Conservation (phyloP, 2,797 vertebrate species). For the Mormyrops boulengeri region DNA sequence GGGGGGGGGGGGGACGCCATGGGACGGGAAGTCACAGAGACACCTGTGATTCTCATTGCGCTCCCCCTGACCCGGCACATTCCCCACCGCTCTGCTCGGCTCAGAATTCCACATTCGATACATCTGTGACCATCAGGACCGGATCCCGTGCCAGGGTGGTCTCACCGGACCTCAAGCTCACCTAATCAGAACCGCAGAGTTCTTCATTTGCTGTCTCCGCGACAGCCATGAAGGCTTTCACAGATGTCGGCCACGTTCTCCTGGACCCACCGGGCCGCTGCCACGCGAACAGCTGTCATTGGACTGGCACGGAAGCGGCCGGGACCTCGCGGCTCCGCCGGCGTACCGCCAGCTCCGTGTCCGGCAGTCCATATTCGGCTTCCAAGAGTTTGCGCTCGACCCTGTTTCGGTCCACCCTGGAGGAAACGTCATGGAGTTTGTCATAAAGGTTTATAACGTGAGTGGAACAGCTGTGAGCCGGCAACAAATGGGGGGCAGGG, state of each 20-base stretch:
- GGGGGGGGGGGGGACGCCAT: not conserved
- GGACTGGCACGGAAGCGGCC: not conserved
- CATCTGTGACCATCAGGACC: conserved; percentile 23
- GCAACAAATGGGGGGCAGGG: not conserved
- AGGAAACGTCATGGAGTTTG: not conserved
- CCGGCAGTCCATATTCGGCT: not conserved
- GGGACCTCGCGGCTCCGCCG: not conserved
- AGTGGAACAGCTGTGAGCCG: not conserved
- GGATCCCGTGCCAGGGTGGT: conserved; percentile 42
- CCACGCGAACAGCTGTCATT: conserved; percentile 26
- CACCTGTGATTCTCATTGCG: conserved; percentile 72
- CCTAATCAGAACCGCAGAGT: conserved; percentile 56
- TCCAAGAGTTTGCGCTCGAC: not conserved
- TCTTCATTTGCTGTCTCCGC: conserved; percentile 51
- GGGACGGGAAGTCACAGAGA: conserved; percentile 43
- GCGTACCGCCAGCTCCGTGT: not conserved
- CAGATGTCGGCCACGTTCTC: conserved; percentile 55
- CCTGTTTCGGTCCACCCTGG: not conserved
- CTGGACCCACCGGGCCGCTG: conserved; percentile 21
- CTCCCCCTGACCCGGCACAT: conserved; percentile 47
- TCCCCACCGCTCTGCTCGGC: conserved; percentile 39
- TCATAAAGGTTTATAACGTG: not conserved
- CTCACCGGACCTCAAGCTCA: conserved; percentile 33
- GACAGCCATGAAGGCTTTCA: conserved; percentile 57
- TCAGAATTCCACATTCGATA: conserved; percentile 44